These are phyloP conservation scores for Leptopilina boulardi DNA, from an alignment of 1,140 invertebrate genomes.

Conservation along the genomic window DNA sequence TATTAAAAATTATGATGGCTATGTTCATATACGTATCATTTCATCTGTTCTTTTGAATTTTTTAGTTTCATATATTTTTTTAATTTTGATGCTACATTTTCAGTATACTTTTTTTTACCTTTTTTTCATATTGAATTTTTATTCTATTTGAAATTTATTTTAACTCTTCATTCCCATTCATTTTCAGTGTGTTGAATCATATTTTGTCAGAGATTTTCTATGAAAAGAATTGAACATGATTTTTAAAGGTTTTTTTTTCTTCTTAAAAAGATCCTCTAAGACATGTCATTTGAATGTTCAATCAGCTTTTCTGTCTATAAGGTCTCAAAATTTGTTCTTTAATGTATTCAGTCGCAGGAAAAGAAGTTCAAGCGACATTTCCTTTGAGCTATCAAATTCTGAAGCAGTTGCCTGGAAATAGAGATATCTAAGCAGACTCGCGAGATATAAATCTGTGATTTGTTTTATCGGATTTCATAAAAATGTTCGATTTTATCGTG, in stretches of 20 bases:
- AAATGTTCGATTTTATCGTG: not conserved
- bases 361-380: constrained; percentile 3
- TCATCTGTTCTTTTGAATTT: too few species aligned
- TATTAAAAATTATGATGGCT: too few species aligned
- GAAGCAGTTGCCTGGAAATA: not conserved
- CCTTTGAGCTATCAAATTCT: constrained; percentile 20
- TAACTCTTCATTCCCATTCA: too few species aligned
- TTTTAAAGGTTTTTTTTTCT: not conserved
- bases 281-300: not conserved
- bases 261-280: not conserved
- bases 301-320: not conserved
- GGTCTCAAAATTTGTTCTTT: not conserved
- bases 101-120: too few species aligned
- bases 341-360: constrained; percentile 12
- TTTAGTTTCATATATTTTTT: too few species aligned
- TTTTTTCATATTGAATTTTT: too few species aligned
- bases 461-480: constrained; percentile 1
- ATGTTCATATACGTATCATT: too few species aligned
- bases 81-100: too few species aligned
- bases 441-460: not conserved
- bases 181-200: too few species aligned
- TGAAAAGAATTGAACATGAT: not conserved
- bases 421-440: not conserved
- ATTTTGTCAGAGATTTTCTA: not conserved
- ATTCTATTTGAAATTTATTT: too few species aligned